phyloP scores from a whole-genome alignment of 2,113 vertebrate species.

The Podilymbus podiceps region DNA sequence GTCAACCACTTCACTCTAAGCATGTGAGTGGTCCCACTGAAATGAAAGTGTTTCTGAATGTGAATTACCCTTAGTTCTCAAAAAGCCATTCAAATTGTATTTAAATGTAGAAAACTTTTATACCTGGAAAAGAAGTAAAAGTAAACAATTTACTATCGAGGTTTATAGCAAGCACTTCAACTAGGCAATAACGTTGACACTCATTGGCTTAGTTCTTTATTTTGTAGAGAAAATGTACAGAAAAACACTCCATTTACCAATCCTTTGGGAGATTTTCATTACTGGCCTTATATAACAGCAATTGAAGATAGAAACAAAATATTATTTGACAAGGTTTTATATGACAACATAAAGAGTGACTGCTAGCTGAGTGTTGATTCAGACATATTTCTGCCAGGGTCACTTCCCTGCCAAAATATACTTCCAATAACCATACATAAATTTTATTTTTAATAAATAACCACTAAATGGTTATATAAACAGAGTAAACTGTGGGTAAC shows the following conservation, averaged over 20 bases:
- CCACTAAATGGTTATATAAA: conserved; percentile 77
- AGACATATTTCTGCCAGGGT: conserved; percentile 69
- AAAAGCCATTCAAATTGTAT: neutral
- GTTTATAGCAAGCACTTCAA: conserved; percentile 26
- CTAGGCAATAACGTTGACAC: conserved; percentile 1
- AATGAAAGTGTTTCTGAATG: neutral
- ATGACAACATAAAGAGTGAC: conserved; percentile 71
- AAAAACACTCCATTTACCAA: conserved; percentile 16
- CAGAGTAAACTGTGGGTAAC: conserved; percentile 74
- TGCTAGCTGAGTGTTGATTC: conserved; percentile 67
- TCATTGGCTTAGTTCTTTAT: conserved; percentile 14
- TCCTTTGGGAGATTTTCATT: conserved; percentile 63
- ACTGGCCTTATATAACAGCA: conserved; percentile 62
- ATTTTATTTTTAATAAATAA: conserved; percentile 84
- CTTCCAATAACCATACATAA: conserved; percentile 76
- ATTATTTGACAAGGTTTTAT: conserved; percentile 79
- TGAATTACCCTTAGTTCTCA: neutral
- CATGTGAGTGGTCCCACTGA: neutral
- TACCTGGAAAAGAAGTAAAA: conserved; percentile 33
- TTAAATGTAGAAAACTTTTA: neutral
- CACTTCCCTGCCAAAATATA: conserved; percentile 75
- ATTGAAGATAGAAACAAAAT: conserved; percentile 74
- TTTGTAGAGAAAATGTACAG: neutral
- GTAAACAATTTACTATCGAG: neutral
- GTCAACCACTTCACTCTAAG: neutral